Percentiles rank a stretch among this genome's conserved stretches.
Conservation (phyloP, 1,140 invertebrate species). For the Lepidostoma basale region DNA sequence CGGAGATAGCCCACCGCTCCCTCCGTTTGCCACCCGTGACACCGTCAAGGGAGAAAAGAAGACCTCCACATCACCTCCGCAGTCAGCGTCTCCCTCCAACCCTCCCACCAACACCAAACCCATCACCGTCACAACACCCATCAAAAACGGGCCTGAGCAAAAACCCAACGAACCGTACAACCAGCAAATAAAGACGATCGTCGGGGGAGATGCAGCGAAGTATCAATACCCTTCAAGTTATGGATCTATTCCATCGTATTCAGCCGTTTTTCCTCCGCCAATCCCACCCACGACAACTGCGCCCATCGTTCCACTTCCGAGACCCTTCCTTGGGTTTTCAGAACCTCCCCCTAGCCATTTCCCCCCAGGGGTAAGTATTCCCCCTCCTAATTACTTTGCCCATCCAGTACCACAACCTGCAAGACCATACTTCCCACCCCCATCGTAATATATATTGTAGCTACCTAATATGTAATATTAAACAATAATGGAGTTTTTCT, state of each 20-base stretch:
- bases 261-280: slow-evolving; percentile 51
- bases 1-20: slow-evolving; percentile 66
- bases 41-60: slow-evolving; percentile 60
- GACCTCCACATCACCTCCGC: slow-evolving; percentile 58
- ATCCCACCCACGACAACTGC: slow-evolving; percentile 51
- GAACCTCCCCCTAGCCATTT: slow-evolving; percentile 49
- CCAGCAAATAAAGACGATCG: slow-evolving; percentile 49
- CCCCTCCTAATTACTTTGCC: slow-evolving; percentile 54
- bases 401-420: slow-evolving; percentile 44
- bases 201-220: slow-evolving; percentile 43
- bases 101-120: slow-evolving; percentile 48
- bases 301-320: slow-evolving; percentile 21
- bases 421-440: slow-evolving; percentile 57
- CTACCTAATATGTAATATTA: neutral
- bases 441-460: slow-evolving; percentile 47
- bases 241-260: slow-evolving; percentile 49
- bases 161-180: slow-evolving; percentile 50
- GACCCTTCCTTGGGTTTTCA: slow-evolving; percentile 35
- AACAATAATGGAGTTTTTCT: neutral
- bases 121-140: slow-evolving; percentile 45
- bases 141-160: slow-evolving; percentile 55
- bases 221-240: slow-evolving; percentile 50
- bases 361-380: slow-evolving; percentile 50
- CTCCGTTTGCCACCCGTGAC: slow-evolving; percentile 49
- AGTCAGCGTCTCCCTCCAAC: slow-evolving; percentile 58